A percentile compares a stretch with the other conserved stretches of the same genome.
These are phyloP conservation scores for Icerya purchasi DNA, from an alignment of 2,888 invertebrate species.

Conservation along the genomic window DNA sequence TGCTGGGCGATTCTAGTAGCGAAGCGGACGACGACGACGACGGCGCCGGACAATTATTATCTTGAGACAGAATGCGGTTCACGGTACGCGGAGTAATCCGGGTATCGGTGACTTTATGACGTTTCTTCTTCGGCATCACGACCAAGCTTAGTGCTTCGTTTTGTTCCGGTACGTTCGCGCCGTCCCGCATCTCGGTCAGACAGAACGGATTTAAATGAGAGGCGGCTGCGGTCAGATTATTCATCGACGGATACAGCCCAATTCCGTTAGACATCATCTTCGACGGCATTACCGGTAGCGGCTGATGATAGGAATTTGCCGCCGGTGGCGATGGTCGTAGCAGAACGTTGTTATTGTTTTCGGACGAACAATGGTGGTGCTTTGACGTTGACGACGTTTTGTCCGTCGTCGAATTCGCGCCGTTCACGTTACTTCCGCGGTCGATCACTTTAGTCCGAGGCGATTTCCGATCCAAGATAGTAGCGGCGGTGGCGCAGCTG, in stretches of 20 bases:
- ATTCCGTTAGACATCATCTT: background rate
- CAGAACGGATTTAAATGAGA: conserved; percentile 33
- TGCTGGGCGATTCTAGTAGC: conserved; percentile 31
- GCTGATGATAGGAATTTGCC: conserved; percentile 15
- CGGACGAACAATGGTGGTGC: conserved; percentile 6
- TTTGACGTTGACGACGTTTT: conserved; percentile 27
- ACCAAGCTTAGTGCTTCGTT: conserved; percentile 87
- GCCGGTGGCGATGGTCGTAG: background rate
- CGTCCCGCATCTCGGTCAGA: conserved; percentile 31
- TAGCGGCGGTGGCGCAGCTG: conserved; percentile 19
- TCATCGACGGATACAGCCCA: conserved; percentile 34
- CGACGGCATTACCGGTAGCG: conserved; percentile 26
- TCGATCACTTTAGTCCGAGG: conserved; percentile 56
- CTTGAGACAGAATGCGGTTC: conserved; percentile 62
- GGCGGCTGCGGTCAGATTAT: background rate
- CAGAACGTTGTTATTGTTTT: background rate
- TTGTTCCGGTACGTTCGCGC: conserved; percentile 43
- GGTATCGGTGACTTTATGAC: conserved; percentile 87
- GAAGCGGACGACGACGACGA: conserved; percentile 28
- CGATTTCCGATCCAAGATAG: conserved; percentile 45
- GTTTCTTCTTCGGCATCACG: conserved; percentile 85
- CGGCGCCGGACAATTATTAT: conserved; percentile 34
- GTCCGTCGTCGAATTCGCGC: too few relatives aligned
- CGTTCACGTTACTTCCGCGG: conserved; percentile 25
- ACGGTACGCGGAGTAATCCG: conserved; percentile 78